A percentile compares a stretch with the other conserved stretches of the same genome.
Evolutionary conservation across 2,113 vertebrate genomes (phyloP).

Genomic region (Sisor rabdophorus): DNA sequence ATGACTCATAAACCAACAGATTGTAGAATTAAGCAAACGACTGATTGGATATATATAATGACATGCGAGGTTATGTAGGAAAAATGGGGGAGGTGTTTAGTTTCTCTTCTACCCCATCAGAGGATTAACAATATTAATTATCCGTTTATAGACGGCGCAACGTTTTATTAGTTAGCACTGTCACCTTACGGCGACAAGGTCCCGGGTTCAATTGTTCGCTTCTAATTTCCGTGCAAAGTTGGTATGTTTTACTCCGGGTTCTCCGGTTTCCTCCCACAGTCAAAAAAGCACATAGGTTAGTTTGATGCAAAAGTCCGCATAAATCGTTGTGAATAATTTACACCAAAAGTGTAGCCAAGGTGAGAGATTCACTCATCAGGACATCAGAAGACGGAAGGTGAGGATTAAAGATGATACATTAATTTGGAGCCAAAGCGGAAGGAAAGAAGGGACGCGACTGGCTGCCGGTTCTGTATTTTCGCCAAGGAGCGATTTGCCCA

Average conservation of each 20-base stretch:
- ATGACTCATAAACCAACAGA: not conserved
- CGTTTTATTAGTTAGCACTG: no score
- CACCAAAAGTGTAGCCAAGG: conserved; percentile 29
- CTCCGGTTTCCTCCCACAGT: no score
- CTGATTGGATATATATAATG: not conserved
- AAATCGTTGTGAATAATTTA: not conserved
- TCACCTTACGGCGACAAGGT: no score
- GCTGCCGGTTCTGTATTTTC: conserved; percentile 36
- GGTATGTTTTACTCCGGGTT: no score
- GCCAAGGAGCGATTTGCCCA: conserved; percentile 32
- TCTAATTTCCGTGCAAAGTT: no score
- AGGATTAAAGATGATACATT: no score
- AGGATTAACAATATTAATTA: not conserved
- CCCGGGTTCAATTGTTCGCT: no score
- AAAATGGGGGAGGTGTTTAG: not conserved
- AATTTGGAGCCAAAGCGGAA: not conserved
- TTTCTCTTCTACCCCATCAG: not conserved
- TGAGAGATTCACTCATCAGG: conserved; percentile 22
- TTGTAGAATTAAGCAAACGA: not conserved
- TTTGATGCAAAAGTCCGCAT: no score
- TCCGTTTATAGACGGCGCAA: not conserved
- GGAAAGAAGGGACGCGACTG: conserved; percentile 25
- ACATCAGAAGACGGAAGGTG: conserved; percentile 7
- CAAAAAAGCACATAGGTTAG: no score
- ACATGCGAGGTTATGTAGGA: not conserved